Conservation (phyloP, 2,888 invertebrate genomes). For the Magallana nippona region DNA sequence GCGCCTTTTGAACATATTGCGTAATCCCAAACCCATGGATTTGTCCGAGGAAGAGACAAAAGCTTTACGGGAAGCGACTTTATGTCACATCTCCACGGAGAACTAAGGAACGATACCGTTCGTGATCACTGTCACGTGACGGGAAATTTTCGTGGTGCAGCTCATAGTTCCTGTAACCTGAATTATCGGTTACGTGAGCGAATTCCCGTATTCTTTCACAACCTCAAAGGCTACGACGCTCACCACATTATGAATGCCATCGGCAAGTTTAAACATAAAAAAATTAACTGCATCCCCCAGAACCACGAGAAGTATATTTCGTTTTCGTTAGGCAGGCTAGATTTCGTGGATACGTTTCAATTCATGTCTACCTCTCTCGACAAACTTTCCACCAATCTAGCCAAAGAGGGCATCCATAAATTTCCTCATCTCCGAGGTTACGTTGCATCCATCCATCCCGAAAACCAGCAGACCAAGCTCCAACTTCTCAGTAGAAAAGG, state of each 20-base stretch:
- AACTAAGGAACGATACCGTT: background rate
- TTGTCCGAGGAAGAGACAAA: background rate
- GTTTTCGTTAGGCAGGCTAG: constrained; percentile 42
- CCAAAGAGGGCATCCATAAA: no score
- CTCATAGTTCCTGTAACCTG: background rate
- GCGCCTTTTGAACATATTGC: background rate
- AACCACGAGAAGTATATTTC: constrained; percentile 55
- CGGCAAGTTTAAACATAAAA: constrained; percentile 41
- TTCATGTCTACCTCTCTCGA: no score
- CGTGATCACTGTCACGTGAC: background rate
- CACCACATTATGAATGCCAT: constrained; percentile 41
- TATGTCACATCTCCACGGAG: background rate
- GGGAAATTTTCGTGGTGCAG: background rate
- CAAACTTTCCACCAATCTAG: no score
- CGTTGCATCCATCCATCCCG: no score
- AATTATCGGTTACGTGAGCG: constrained; percentile 34
- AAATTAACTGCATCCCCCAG: constrained; percentile 58
- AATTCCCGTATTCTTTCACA: constrained; percentile 40
- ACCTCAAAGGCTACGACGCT: constrained; percentile 40
- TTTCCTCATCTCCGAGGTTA: no score
- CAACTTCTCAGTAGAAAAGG: no score
- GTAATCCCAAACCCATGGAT: background rate
- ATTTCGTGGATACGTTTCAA: constrained; percentile 48
- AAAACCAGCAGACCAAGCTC: no score
- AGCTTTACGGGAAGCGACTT: background rate